A percentile compares a stretch with the other conserved stretches of the same genome.
Conservation (phyloP, 2,888 invertebrate species). For the Pseudococcus longispinus region DNA sequence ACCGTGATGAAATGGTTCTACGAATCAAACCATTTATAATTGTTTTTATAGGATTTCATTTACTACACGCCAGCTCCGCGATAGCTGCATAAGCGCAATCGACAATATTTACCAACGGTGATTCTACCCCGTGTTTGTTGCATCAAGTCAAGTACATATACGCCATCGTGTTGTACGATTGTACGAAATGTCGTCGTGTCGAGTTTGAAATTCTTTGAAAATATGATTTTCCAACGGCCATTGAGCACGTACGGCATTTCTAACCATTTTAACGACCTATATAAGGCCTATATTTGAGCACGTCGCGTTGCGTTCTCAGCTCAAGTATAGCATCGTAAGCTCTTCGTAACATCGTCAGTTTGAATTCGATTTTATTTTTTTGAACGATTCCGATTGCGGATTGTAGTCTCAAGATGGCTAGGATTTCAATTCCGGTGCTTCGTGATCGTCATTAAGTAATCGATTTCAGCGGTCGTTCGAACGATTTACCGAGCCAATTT, state of each 20-base stretch:
- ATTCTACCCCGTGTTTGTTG: not conserved
- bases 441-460: not conserved
- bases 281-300: too few relatives aligned
- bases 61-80: not conserved
- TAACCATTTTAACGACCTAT: too few relatives aligned
- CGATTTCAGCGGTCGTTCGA: too few relatives aligned
- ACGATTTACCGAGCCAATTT: too few relatives aligned
- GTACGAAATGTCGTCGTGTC: not conserved
- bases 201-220: not conserved
- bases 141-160: not conserved
- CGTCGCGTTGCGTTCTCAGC: too few relatives aligned
- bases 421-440: too few relatives aligned
- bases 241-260: not conserved
- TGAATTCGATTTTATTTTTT: not conserved
- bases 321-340: not conserved
- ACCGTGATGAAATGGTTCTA: not conserved
- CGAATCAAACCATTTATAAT: not conserved
- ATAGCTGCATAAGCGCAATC: not conserved
- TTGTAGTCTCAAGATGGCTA: too few relatives aligned
- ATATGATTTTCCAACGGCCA: not conserved
- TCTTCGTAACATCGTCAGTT: not conserved
- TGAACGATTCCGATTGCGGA: too few relatives aligned
- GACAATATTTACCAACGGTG: not conserved
- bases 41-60: not conserved
- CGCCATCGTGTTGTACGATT: not conserved